Base-by-base conservation (phyloP, 2,888 invertebrate species). In the Hydrotaea cyrtoneurina region DNA sequence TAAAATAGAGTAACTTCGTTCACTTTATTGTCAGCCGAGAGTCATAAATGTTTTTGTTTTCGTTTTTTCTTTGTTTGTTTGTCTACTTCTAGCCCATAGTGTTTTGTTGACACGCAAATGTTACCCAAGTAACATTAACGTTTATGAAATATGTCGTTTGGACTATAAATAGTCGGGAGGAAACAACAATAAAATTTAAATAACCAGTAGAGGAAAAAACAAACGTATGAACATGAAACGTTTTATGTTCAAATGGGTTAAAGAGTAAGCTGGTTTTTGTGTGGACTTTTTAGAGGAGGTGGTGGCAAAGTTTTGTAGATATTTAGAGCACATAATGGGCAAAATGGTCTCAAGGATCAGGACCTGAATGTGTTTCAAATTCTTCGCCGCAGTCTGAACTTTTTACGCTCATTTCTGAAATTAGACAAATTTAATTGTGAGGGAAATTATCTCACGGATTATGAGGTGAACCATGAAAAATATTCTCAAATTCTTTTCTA, bases 21-120 rank as follows among this genome's bases (percentile, higher is more conserved):
- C 73, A 78, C 55, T 73, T 64, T 64, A 23, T 75, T 80, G 83
- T 71, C 55, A 79, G 55, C 75, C 11, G 5, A 13, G 10, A 62
- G 64, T 26, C 31, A 31, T 53, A 31, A 31, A 69, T 50, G 46
- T 72, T 53, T 69, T 19, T 17, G 3, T 5, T 13, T 59, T 59
- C 59, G 13, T 23, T 59, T 72, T 55, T 74, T 2, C 53, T 77
- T 53, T 66, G n/a, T 53, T 46, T 66, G 19, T 53, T 53, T 4
- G 2, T 64, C 23, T n/a, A 10, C 39, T 31, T 71, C 39, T 57
- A 55, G 79, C 43, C 43, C 64, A 64, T 74, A 53, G 31, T 75
- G 57, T 76, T 80, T 64, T 21, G 19, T 50, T 78, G 78, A 76
- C 80, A 84, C 78, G 80, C 84, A 84, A 84, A 66, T 78, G 46